Base-by-base conservation (phyloP, 2,113 vertebrate species). In the Grus americana region DNA sequence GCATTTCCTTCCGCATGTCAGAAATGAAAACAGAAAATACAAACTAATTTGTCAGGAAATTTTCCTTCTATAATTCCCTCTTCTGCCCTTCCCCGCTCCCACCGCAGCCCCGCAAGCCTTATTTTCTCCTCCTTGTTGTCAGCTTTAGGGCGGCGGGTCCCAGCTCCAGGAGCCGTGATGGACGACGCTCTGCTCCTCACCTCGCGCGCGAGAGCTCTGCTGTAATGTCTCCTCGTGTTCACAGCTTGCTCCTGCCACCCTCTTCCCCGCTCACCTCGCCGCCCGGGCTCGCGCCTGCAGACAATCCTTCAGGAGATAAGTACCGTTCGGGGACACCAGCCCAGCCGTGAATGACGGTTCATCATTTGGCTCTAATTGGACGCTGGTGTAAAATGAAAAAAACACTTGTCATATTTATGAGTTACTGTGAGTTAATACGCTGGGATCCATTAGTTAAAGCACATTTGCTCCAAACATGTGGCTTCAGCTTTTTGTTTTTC, bases 1-100 rank as follows among this genome's bases (percentile, higher is more conserved):
- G 98, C 98, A 98, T 99, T 99, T 99, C 99, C 98, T 99, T 99
- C 98, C 98, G 97, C 88, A 90, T 98, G 98, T 99, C 98, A 98
- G 98, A 98, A 98, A 98, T 86, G 97, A 98, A 98, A 98, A 98
- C 96, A 98, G 96, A 98, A 98, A 98, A 98, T 90, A 96, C 98
- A 98, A 99, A 98, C 98, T 98, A 99, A 99, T 99, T 98, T 98
- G 98, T 99, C 98, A 98, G 94, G 97, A 98, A 97, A 95, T 95
- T 98, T 99, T 99, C 98, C 96, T 98, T 98, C 97, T 97, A 97
- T 97, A 97, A 98, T 98, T 98, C 98, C 98, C 98, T 93, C 92
- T 93, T 91, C 96, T 92, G 95, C 92, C 78, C 86, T 94, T 80
- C 75, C 34, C 94, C 19, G 27, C 58, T 93, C 89, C 76, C 79